A percentile compares a stretch with the other conserved stretches of the same genome.
These are phyloP conservation scores for Whitmania pigra DNA, from an alignment of 1,140 invertebrate species.

Conservation along the genomic window DNA sequence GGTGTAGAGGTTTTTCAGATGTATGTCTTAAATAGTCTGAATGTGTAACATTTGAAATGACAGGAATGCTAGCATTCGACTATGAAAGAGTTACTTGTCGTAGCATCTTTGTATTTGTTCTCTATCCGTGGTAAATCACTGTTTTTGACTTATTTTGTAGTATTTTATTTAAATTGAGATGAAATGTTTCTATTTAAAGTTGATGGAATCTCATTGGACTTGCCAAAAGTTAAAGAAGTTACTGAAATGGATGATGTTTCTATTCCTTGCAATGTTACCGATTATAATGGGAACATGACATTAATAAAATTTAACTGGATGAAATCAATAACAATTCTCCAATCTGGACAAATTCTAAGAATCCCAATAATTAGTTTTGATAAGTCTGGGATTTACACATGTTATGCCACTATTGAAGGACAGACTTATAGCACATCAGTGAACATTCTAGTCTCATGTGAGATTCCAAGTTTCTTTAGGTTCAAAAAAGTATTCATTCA, in stretches of 20 bases:
- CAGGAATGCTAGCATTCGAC: too few relatives aligned
- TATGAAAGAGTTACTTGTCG: too few relatives aligned
- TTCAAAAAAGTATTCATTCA: background rate
- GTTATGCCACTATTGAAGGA: background rate
- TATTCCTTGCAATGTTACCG: constrained; percentile 5
- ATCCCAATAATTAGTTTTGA: background rate
- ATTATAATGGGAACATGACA: background rate
- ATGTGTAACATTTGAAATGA: too few relatives aligned
- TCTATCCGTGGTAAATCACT: too few relatives aligned
- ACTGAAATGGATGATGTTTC: constrained; percentile 1
- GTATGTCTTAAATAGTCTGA: too few relatives aligned
- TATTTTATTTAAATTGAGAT: too few relatives aligned
- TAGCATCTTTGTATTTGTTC: too few relatives aligned
- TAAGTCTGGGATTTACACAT: constrained; percentile 1
- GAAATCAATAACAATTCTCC: background rate
- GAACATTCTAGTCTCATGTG: background rate
- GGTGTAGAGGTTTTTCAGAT: too few relatives aligned
- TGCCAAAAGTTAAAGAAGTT: background rate
- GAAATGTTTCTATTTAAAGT: too few relatives aligned
- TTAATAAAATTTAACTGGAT: constrained; percentile 3
- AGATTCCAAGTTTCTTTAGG: background rate
- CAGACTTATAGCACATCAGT: background rate
- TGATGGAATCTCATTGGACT: background rate
- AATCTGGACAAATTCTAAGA: background rate
- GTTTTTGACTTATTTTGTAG: too few relatives aligned